A percentile compares a stretch with the other conserved stretches of the same genome.
phyloP scores from a whole-genome alignment of 2,888 invertebrate species.

The Drosophila rellima region DNA sequence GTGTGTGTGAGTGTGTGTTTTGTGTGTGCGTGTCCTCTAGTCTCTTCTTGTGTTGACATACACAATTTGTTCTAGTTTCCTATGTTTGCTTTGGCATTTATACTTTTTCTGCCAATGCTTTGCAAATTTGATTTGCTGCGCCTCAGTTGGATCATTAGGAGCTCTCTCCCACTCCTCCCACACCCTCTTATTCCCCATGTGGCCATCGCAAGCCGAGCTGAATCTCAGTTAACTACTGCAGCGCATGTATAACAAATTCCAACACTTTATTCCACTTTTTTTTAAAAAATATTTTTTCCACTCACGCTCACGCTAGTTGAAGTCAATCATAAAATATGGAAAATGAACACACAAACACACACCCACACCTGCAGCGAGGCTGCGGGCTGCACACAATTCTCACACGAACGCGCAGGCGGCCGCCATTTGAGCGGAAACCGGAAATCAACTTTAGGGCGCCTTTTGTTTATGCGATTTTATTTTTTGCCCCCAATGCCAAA shows the following conservation, averaged over 20 bases:
- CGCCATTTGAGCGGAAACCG: conserved; percentile 78
- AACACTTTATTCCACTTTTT: conserved; percentile 13
- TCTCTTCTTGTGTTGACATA: conserved; percentile 21
- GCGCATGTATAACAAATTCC: conserved; percentile 11
- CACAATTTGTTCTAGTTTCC: conserved; percentile 27
- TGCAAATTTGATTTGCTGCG: conserved; percentile 35
- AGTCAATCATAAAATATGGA: conserved; percentile 79
- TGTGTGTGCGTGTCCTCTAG: conserved; percentile 4
- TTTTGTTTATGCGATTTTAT: conserved; percentile 73
- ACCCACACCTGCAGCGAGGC: conserved; percentile 57
- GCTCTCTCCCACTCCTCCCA: neutral
- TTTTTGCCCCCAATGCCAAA: conserved; percentile 40
- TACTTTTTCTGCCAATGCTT: conserved; percentile 35
- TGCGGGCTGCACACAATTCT: conserved; percentile 73
- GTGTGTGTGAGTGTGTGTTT: too few species aligned
- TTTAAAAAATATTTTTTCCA: neutral
- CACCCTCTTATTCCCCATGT: neutral
- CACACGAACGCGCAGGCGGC: conserved; percentile 67
- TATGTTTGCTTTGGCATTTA: conserved; percentile 32
- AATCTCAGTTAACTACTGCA: conserved; percentile 33
- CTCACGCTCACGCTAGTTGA: conserved; percentile 18
- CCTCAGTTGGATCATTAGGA: conserved; percentile 40
- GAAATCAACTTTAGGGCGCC: conserved; percentile 78
- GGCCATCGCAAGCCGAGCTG: neutral
- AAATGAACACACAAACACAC: conserved; percentile 42